Evolutionary conservation across 1,140 invertebrate species (phyloP), one percentile per base, ranked within the genome.

Genomic region (Wasmannia auropunctata): DNA sequence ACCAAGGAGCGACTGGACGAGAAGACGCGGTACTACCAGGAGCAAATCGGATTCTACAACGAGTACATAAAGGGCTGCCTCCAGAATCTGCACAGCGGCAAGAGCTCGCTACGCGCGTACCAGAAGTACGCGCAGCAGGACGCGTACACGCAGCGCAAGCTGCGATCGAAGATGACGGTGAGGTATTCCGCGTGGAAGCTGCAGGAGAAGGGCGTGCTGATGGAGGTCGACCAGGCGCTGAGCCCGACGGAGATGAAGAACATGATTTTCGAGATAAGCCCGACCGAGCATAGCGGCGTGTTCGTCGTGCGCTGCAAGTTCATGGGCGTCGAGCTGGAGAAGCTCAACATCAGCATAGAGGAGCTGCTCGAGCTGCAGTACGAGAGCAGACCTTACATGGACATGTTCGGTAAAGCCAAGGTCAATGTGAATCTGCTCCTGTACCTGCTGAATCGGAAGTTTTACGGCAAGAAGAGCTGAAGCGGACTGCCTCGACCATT

Each of bases 401-500:
- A 97, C 89, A 97, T 98, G 95, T 98, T 98, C 94, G 97, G 97
- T 16, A 97, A 97, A 93, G 97, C 97, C 4, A 97, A 97, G 93
- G 96, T 98, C 67, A 98, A 98, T 91, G 97, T 98, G 28, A 98
- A 98, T 93, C 95, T 98, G 40, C 94, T 98, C 8, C 95, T 98
- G 58, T 97, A 97, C 93, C 95, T 98, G 72, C 94, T 98, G 16
- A 98, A 98, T 93, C 96, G 96, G 80, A 98, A 98, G 93, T 98
- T 98, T 95, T 98, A 98, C 92, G 96, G 96, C 54, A 97, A 97
- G 92, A 95, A 74, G 6, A 83, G 25, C 14, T 72, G 51, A 83
- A 58, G 5, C n/a, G 2, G 6, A 40, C 14, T 28, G n/a, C 19
- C 10, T n/a, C 4, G n/a, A 3, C 19, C 14, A 14, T 67, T 37